Conservation (phyloP, 2,797 vertebrate species). For the Vultur gryphus region DNA sequence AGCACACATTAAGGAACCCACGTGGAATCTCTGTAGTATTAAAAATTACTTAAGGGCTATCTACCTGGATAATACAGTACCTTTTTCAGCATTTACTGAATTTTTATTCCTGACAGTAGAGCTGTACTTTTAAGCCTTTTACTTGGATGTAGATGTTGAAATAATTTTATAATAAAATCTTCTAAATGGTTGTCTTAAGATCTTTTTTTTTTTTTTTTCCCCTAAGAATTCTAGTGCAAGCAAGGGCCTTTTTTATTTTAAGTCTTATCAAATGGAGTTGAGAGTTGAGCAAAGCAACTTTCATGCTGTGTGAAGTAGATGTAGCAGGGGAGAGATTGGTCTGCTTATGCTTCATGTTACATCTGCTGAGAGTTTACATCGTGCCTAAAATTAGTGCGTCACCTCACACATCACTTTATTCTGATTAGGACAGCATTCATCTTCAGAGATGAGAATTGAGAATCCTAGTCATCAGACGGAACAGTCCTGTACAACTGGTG, state of each 20-base stretch:
- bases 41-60: not conserved
- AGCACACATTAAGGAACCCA: not conserved
- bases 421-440: not conserved
- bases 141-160: not conserved
- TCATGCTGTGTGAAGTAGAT: not conserved
- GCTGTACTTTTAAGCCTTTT: not conserved
- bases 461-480: not conserved
- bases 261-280: not conserved
- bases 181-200: not conserved
- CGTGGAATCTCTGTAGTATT: not conserved
- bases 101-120: not conserved
- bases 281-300: not conserved
- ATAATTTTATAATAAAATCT: slow-evolving; percentile 57
- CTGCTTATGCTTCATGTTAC: not conserved
- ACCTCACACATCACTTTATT: not conserved
- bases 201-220: not conserved
- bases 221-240: not conserved
- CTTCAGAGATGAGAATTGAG: not conserved
- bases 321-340: not conserved
- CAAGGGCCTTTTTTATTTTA: not conserved
- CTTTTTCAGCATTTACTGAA: not conserved
- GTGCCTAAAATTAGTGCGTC: not conserved
- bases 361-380: not conserved
- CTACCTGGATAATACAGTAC: not conserved
- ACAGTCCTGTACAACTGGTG: not conserved